Conservation (phyloP, 2,113 vertebrate species). For the Silurus asotus region DNA sequence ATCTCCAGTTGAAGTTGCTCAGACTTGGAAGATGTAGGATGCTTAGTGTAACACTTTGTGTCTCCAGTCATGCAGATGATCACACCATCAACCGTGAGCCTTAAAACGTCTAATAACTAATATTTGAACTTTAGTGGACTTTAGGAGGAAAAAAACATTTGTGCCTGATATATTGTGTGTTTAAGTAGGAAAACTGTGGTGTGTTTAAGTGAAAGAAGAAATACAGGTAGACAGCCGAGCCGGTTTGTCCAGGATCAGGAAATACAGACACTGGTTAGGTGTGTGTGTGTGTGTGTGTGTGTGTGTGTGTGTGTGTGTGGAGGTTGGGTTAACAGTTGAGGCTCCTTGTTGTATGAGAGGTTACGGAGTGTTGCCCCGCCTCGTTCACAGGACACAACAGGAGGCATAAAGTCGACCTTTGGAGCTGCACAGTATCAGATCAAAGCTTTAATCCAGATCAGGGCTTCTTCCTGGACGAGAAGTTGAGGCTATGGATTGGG, state of each 20-base stretch:
- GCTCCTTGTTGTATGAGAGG: neutral
- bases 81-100: neutral
- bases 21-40: neutral
- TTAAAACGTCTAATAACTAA: neutral
- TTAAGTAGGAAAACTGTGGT: neutral
- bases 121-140: neutral
- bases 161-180: neutral
- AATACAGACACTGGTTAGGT: neutral
- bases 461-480: neutral
- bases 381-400: neutral
- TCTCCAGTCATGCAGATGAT: neutral
- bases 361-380: neutral
- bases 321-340: neutral
- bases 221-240: neutral
- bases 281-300: constrained; percentile 14
- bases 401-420: neutral
- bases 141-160: neutral
- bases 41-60: neutral
- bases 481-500: constrained; percentile 44
- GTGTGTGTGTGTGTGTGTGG: neutral
- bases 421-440: neutral
- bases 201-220: neutral
- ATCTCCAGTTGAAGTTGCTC: neutral
- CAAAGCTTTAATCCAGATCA: neutral
- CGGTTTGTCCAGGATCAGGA: constrained; percentile 4